A percentile compares a stretch with the other conserved stretches of the same genome.
phyloP scores from a whole-genome alignment of 30 jellyfish, hydroid and myxozoan species.

The Catostylus mosaicus region DNA sequence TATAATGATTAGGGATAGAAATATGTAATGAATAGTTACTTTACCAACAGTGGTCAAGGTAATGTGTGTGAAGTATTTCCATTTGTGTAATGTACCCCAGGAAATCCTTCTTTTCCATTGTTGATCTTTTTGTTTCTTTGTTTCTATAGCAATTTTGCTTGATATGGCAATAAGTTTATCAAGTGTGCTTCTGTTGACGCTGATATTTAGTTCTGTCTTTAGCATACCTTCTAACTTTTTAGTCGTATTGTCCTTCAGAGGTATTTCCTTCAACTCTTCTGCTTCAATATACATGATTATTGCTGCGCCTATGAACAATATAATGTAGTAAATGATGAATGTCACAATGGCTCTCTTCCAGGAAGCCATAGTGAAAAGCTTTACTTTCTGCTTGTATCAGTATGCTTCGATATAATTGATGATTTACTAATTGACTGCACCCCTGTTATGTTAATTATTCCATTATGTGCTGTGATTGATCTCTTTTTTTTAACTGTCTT shows the following conservation, averaged over 20 bases:
- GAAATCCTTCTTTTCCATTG: slow-evolving; percentile 26
- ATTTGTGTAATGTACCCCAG: slow-evolving; percentile 36
- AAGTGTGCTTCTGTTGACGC: neutral
- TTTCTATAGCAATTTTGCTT: neutral
- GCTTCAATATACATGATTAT: slow-evolving; percentile 50
- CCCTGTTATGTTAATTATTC: too few species aligned
- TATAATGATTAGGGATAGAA: too few species aligned
- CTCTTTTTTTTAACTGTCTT: too few species aligned
- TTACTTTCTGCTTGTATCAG: too few species aligned
- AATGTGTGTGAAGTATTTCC: slow-evolving; percentile 61
- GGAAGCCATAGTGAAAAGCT: too few species aligned
- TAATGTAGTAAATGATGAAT: slow-evolving; percentile 25
- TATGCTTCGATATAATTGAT: too few species aligned
- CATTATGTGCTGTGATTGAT: too few species aligned
- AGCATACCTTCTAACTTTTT: slow-evolving; percentile 13
- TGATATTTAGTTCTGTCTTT: neutral
- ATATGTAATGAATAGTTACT: neutral
- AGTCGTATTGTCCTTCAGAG: slow-evolving; percentile 9
- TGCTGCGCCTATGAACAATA: slow-evolving; percentile 49
- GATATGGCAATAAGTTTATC: neutral
- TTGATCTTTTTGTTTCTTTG: neutral
- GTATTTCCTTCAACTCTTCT: neutral
- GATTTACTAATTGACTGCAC: too few species aligned
- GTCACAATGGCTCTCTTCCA: slow-evolving; percentile 18
- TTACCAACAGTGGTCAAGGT: slow-evolving; percentile 58